These are phyloP conservation scores for Cisticola juncidis DNA, from an alignment of 2,113 vertebrate species.

Conservation along the genomic window DNA sequence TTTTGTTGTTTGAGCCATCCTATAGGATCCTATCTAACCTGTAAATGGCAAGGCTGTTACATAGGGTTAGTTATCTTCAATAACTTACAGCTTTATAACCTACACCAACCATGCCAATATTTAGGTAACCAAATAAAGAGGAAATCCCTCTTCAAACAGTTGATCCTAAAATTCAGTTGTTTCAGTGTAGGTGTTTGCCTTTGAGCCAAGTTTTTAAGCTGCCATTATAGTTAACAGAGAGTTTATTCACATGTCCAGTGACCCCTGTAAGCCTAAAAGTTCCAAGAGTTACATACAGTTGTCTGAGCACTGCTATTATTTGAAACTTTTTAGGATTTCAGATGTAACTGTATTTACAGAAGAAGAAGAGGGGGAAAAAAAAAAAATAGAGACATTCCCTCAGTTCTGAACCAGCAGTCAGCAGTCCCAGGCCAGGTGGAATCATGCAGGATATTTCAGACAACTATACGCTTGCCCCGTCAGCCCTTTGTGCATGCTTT, in stretches of 20 bases:
- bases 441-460: not conserved
- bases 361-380: too few relatives aligned
- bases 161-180: not conserved
- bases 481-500: not conserved
- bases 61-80: not conserved
- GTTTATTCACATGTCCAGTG: not conserved
- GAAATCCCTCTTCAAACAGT: not conserved
- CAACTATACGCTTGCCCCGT: not conserved
- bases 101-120: not conserved
- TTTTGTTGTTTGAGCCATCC: not conserved
- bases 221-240: not conserved
- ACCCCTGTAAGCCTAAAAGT: not conserved
- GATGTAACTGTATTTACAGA: not conserved
- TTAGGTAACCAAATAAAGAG: not conserved
- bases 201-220: not conserved
- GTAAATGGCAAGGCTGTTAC: not conserved
- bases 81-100: not conserved
- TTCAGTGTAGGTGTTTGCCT: not conserved
- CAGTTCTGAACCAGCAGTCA: not conserved
- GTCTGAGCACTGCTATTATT: not conserved
- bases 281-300: not conserved
- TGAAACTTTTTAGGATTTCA: not conserved
- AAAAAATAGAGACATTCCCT: not conserved
- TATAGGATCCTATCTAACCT: not conserved
- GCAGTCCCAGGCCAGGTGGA: not conserved